Base-by-base conservation (phyloP, 2,113 vertebrate genomes). In the Chaetura pelagica region DNA sequence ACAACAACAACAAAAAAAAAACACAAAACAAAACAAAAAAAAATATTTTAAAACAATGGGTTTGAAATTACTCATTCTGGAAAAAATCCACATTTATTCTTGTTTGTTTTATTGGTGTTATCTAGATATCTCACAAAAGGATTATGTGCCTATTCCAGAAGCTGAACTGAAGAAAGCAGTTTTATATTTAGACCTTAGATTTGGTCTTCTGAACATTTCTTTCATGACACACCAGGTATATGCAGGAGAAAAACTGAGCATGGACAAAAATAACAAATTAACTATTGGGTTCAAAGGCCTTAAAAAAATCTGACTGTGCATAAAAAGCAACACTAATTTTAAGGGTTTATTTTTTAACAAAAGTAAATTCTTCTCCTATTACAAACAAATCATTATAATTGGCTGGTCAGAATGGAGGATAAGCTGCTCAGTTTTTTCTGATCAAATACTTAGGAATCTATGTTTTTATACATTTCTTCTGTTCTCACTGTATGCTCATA, bases 351-450 rank as follows among this genome's bases (percentile, higher is more conserved):
- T 71, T 93, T 89, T 89, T 30, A 61, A 6, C 26, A 40, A 82
- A 87, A 79, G 61, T 68, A 75, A 91, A 93, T 94, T 75, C 64
- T 64, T 62, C 26, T 48, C 13, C 26, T 87, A 61, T 94, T 94
- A 79, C 78, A 83, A 91, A 87, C 34, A 96, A 95, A 85, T 82
- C 71, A 52, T 42, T 61, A 21, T 93, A 93, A 96, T 92, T 81
- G 73, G 76, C 52, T 72, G 81, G 61, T 40, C 59, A 81, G 46
- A 38, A 34, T 74, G 30, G 12, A 89, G 15, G 87, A n/a, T 35
- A 59, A 89, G 29, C 23, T 59, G 76, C 46, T 93, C 1, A 30
- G 80, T 81, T 91, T 61, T 72, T 75, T 17, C 57, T 74, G 67
- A 67, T 81, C 74, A 86, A 71, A 84, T 69, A 57, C 55, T 55